Conservation (phyloP, 2,113 vertebrate genomes). For the Tursiops truncatus region DNA sequence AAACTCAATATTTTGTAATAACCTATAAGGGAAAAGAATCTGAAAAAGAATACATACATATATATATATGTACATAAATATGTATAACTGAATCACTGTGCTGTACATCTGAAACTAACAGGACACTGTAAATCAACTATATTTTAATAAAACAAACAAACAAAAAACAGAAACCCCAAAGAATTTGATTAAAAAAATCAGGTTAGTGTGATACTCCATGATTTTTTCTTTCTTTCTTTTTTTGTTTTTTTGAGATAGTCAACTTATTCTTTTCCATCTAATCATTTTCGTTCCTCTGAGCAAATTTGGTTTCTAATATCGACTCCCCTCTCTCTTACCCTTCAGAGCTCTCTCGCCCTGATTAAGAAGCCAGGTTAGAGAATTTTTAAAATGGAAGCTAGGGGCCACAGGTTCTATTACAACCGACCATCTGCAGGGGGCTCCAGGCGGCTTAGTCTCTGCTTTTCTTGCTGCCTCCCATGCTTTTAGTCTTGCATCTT, state of each 20-base stretch:
- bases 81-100: not conserved
- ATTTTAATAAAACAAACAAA: not conserved
- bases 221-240: not conserved
- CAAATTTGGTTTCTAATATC: not conserved
- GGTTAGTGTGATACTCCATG: not conserved
- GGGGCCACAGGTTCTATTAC: not conserved
- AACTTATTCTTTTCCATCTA: not conserved
- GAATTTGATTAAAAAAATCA: constrained; percentile 28
- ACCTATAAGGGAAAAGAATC: not conserved
- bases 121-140: not conserved
- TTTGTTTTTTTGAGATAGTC: not conserved
- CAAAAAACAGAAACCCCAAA: not conserved
- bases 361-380: not conserved
- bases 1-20: not conserved
- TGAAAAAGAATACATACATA: not conserved
- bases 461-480: not conserved
- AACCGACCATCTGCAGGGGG: not conserved
- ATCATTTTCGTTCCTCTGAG: not conserved
- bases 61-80: not conserved
- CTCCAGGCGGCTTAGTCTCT: not conserved
- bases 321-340: not conserved
- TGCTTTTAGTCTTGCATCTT: not conserved
- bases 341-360: not conserved
- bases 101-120: not conserved
- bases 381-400: not conserved